Base-by-base conservation (phyloP, 2,113 vertebrate species). In the Xenus cinereus region DNA sequence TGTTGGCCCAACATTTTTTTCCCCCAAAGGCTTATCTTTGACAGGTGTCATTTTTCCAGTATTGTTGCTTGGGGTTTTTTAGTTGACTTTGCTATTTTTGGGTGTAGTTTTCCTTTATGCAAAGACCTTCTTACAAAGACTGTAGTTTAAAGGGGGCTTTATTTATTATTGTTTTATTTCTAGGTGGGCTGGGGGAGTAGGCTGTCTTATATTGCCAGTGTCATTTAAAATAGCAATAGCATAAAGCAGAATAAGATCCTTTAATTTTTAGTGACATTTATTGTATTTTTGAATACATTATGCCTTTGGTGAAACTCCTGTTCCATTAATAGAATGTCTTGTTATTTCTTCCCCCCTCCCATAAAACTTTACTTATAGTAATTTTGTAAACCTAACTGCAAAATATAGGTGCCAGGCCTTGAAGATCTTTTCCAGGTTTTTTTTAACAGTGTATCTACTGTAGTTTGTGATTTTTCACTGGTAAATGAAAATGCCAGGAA, bases 401-500 rank as follows among this genome's bases (percentile, higher is more conserved):
- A 56, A 76, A 75, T 66, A 50, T 46, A 48, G 73, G 39, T 79
- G 51, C 33, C 27, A 60, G 37, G n/a, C 67, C 84, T 73, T 84
- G 46, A 73, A 48, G 63, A 39, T 41, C 27, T 69, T 67, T 59
- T 76, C 37, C 23, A 33, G 14, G 10, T 22, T 74, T 0, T 13
- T 66, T 27, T 37, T 26, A 53, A 56, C 26, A 26, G 45, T 35
- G 41, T 45, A 54, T 64, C 85, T 94, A 10, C 37, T 6, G 8
- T 12, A 81, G 59, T 48, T 1, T 57, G 79, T 45, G 90, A 84
- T 93, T 91, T 95, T 94, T 93, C 87, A 83, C 54, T n/a, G 10
- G 66, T 93, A 95, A 98, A 93, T 87, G 95, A 91, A 96, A 90
- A 91, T 63, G 57, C 86, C 90, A 85, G 69, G 77, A 75, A 75